Conservation (phyloP, 64 coral and sea anemone species). For the Porites lutea region DNA sequence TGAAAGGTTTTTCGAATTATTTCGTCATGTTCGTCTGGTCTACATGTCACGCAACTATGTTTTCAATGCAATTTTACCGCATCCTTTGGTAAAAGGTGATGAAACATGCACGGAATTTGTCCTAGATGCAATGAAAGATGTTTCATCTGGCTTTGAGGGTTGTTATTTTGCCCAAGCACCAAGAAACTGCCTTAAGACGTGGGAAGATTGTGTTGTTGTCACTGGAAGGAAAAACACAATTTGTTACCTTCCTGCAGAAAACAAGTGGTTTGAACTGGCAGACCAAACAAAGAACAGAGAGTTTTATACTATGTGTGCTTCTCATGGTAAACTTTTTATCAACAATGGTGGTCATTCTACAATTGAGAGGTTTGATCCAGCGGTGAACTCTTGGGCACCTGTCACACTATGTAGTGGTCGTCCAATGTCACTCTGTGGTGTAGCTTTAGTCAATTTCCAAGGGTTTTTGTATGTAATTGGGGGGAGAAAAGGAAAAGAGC, state of each 20-base stretch:
- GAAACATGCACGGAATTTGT: conserved; percentile 40
- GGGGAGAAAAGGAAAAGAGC: not conserved
- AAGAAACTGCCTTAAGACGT: conserved; percentile 62
- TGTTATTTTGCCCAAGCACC: conserved; percentile 27
- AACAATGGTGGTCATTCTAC: not conserved
- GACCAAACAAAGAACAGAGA: no score
- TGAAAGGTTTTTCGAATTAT: not conserved
- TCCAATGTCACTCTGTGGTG: not conserved
- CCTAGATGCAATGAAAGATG: no score
- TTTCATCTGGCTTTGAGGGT: not conserved
- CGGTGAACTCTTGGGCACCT: conserved; percentile 60
- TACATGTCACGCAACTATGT: conserved; percentile 33
- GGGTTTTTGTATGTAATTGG: no score
- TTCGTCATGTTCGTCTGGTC: no score
- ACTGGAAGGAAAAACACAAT: conserved; percentile 49
- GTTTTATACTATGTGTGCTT: conserved; percentile 13
- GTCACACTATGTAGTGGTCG: not conserved
- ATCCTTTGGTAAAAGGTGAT: conserved; percentile 39
- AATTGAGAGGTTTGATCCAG: conserved; percentile 59
- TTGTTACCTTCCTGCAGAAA: conserved; percentile 33
- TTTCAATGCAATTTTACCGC: conserved; percentile 36
- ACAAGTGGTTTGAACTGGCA: conserved; percentile 34
- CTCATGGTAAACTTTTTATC: conserved; percentile 50
- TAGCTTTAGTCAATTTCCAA: conserved; percentile 30
- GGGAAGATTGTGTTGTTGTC: conserved; percentile 44